Evolutionary conservation across 2,888 invertebrate genomes (phyloP).

Genomic region (Metopia argyrocephala): DNA sequence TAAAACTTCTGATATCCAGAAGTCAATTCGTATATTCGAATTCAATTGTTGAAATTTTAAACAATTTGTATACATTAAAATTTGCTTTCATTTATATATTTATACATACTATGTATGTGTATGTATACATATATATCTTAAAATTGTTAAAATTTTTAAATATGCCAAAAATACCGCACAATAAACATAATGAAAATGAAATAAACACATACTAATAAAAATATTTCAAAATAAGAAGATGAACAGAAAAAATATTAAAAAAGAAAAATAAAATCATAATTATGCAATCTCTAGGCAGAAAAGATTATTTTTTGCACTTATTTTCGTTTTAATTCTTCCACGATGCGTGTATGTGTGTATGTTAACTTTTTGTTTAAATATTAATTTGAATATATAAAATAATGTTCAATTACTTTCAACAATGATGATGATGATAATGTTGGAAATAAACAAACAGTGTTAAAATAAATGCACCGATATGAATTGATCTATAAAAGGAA

Average conservation of each 20-base stretch:
- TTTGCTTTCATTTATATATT: slow-evolving; percentile 33
- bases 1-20: too few relatives aligned
- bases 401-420: slow-evolving; percentile 42
- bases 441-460: not conserved
- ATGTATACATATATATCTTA: slow-evolving; percentile 19
- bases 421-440: slow-evolving; percentile 15
- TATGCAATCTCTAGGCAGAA: slow-evolving; percentile 58
- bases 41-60: slow-evolving; percentile 24
- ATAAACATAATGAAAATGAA: slow-evolving; percentile 8
- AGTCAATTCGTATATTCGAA: too few relatives aligned
- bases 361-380: too few relatives aligned
- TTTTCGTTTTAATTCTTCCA: not conserved
- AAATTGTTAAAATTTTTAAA: slow-evolving; percentile 35
- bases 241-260: slow-evolving; percentile 12
- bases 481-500: not conserved
- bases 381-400: not conserved
- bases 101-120: too few relatives aligned
- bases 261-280: slow-evolving; percentile 56
- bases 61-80: not conserved
- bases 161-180: slow-evolving; percentile 52
- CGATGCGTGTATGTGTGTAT: too few relatives aligned
- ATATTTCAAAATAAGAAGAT: slow-evolving; percentile 18
- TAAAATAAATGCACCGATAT: slow-evolving; percentile 33
- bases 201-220: slow-evolving; percentile 42
- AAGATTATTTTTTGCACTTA: slow-evolving; percentile 21